Evolutionary conservation across 2,888 invertebrate genomes (phyloP).

Genomic region (Hyalella azteca): DNA sequence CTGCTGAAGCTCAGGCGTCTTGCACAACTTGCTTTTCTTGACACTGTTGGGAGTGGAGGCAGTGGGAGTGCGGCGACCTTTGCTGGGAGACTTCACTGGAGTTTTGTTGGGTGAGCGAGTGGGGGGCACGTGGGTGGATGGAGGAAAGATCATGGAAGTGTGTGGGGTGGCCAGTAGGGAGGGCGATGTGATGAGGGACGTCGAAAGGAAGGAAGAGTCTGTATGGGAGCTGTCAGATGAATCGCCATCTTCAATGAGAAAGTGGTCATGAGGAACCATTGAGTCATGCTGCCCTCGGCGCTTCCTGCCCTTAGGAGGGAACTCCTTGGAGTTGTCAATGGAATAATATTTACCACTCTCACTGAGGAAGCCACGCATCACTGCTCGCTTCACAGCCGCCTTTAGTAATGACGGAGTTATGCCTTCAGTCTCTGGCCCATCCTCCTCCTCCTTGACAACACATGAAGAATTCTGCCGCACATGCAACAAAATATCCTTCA

Average conservation of each 20-base stretch:
- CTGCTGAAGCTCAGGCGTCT: slow-evolving; percentile 6
- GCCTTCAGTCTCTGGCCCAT: slow-evolving; percentile 38
- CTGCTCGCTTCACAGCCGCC: slow-evolving; percentile 55
- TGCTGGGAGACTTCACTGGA: slow-evolving; percentile 17
- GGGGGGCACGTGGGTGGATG: not conserved
- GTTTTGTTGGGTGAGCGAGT: slow-evolving; percentile 4
- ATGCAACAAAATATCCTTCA: slow-evolving; percentile 51
- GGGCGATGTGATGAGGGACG: not conserved
- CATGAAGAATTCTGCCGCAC: slow-evolving; percentile 35
- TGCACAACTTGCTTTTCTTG: slow-evolving; percentile 22
- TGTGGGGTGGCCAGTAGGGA: not conserved
- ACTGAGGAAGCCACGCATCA: slow-evolving; percentile 55
- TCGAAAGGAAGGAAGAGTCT: not conserved
- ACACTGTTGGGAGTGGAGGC: slow-evolving; percentile 2
- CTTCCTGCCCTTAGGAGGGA: slow-evolving; percentile 44
- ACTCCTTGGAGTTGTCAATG: slow-evolving; percentile 42
- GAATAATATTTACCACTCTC: slow-evolving; percentile 47
- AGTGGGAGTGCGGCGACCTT: slow-evolving; percentile 14
- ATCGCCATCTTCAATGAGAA: slow-evolving; percentile 40
- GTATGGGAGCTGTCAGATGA: slow-evolving; percentile 2
- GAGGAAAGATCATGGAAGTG: not conserved
- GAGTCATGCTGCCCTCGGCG: slow-evolving; percentile 30
- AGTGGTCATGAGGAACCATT: slow-evolving; percentile 29
- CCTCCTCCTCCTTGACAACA: slow-evolving; percentile 32
- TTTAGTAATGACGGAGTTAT: slow-evolving; percentile 42